Evolutionary conservation across 2,888 invertebrate species (phyloP).

Genomic region (Cylloceria caligata): DNA sequence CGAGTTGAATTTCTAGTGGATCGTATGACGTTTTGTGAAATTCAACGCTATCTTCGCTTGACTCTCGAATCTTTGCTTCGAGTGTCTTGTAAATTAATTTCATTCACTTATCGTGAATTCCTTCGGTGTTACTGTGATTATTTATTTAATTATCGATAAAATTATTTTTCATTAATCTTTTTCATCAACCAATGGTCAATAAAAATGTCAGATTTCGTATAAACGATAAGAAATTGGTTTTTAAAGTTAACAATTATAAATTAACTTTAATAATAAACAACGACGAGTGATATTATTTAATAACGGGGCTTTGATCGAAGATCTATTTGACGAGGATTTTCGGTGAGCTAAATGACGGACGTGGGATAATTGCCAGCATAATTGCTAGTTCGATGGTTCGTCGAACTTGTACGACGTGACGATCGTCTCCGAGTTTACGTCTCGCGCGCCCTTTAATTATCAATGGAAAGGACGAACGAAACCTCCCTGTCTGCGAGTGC

Average conservation of each 20-base stretch:
- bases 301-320: neutral
- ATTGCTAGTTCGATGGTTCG: neutral
- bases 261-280: too few species aligned
- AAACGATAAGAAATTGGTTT: too few species aligned
- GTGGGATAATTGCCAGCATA: slow-evolving; percentile 22
- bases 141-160: too few species aligned
- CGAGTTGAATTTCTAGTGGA: neutral
- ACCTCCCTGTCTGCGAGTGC: slow-evolving; percentile 36
- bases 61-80: too few species aligned
- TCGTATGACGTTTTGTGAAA: neutral
- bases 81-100: too few species aligned
- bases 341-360: neutral
- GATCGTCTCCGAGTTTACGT: slow-evolving; percentile 2
- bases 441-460: slow-evolving; percentile 73
- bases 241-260: too few species aligned
- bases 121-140: too few species aligned
- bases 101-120: too few species aligned
- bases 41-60: too few species aligned
- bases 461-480: slow-evolving; percentile 17
- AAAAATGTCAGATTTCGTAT: too few species aligned
- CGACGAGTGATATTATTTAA: neutral
- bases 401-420: slow-evolving; percentile 18
- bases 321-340: neutral
- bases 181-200: too few species aligned
- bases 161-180: too few species aligned